Evolutionary conservation across 2,797 vertebrate genomes (phyloP), one percentile per base, ranked within the genome.

Genomic region (Labroides dimidiatus): DNA sequence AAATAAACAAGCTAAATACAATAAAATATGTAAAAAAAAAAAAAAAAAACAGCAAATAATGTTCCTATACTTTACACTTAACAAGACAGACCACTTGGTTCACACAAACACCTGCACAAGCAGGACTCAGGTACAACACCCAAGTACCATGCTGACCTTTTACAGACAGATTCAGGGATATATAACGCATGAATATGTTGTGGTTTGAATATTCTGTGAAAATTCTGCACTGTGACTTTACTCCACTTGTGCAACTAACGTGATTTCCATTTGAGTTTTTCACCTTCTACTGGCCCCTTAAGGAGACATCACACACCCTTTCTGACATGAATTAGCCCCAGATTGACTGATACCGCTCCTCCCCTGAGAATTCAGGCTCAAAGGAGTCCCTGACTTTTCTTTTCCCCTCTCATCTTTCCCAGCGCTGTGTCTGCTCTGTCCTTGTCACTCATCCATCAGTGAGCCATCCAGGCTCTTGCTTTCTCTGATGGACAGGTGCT

Each of bases 221-320:
- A 27, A 3, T 27, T 6, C 27, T 27, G 27, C 27, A 27, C 6
- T 27, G 27, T 27, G 27, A 3, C 27, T 27, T 27, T 27, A 27
- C 3, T 89, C 88, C 93, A 93, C 90, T 89, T 58, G 82, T 93
- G 92, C 90, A 88, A 89, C 93, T 87, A 89, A 94, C 93, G 95
- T 95, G 93, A 95, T 94, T 95, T 95, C 93, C 94, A 94, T 93
- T 96, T 96, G 93, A 95, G 94, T 96, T 95, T 93, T 95, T 95
- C 95, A 92, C 89, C 92, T 90, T 94, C 93, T 86, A 70, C 91
- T 91, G 91, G 89, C 94, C 93, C 94, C 84, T 92, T 87, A 91
- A 85, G 87, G 90, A 95, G 94, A 94, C 92, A 92, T 92, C 90
- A 33, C 47, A 91, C 88, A 93, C 92, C 89, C 89, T 90, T 87